These are phyloP conservation scores for Anseranas semipalmata DNA, from an alignment of 2,113 vertebrate species.

Conservation along the genomic window DNA sequence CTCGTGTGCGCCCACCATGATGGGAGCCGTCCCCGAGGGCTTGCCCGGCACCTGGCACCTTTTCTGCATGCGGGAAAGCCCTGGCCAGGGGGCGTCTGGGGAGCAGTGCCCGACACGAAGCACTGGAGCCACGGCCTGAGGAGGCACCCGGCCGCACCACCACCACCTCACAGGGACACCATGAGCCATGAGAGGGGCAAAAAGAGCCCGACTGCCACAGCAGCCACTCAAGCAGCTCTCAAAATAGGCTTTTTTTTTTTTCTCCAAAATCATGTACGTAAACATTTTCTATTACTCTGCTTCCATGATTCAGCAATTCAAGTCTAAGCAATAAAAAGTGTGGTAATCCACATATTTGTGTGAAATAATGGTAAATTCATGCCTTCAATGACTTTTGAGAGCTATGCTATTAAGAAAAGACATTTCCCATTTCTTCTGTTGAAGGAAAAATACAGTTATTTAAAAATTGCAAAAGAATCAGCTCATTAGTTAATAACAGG, in stretches of 20 bases:
- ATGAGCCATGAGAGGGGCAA: no score
- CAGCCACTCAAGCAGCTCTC: background rate
- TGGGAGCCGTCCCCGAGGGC: no score
- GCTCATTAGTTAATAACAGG: background rate
- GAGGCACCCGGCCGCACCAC: background rate
- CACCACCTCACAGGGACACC: no score
- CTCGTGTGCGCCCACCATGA: no score
- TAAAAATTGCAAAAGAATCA: background rate
- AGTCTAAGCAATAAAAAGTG: background rate
- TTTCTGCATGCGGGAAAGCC: no score
- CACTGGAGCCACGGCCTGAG: background rate
- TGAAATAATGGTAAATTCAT: background rate
- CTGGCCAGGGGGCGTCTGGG: no score
- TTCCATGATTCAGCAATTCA: background rate
- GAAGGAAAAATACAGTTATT: background rate
- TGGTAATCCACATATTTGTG: background rate
- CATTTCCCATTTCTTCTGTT: background rate
- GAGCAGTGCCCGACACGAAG: accelerated
- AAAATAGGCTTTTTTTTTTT: background rate
- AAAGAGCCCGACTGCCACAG: no score
- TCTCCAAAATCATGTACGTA: background rate
- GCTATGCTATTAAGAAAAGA: background rate
- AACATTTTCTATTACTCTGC: background rate
- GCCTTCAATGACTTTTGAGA: background rate
- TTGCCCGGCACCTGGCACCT: no score